Conservation (phyloP, 1,140 invertebrate genomes). For the Polyergus mexicanus region DNA sequence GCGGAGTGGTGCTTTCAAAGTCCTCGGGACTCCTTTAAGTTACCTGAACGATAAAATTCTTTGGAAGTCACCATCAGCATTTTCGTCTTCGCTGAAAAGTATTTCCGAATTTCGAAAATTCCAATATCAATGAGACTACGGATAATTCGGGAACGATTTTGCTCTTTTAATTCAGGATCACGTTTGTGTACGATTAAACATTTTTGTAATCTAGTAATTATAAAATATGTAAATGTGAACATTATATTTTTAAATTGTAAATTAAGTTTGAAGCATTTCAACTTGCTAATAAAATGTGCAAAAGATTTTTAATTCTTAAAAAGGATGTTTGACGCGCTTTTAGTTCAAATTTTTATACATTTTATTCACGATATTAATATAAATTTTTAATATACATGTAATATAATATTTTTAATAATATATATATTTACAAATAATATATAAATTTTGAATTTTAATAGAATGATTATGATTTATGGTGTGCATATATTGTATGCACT, state of each 20-base stretch:
- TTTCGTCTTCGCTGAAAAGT: constrained; percentile 28
- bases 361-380: background rate
- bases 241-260: background rate
- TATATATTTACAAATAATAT: background rate
- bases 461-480: constrained; percentile 6
- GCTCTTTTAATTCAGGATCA: background rate
- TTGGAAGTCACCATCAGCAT: constrained; percentile 36
- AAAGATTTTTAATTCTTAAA: background rate
- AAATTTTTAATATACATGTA: constrained; percentile 12
- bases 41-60: constrained; percentile 64
- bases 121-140: constrained; percentile 16
- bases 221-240: background rate
- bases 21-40: constrained; percentile 64
- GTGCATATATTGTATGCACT: background rate
- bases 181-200: background rate
- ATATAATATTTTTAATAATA: constrained; percentile 30
- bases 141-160: background rate
- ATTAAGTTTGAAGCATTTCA: background rate
- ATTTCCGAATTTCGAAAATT: constrained; percentile 51
- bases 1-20: constrained; percentile 66
- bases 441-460: constrained; percentile 7
- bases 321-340: background rate
- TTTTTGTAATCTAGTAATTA: background rate
- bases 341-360: background rate
- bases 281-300: background rate